Conservation (phyloP, 2,888 invertebrate species). For the Athalia rosae region DNA sequence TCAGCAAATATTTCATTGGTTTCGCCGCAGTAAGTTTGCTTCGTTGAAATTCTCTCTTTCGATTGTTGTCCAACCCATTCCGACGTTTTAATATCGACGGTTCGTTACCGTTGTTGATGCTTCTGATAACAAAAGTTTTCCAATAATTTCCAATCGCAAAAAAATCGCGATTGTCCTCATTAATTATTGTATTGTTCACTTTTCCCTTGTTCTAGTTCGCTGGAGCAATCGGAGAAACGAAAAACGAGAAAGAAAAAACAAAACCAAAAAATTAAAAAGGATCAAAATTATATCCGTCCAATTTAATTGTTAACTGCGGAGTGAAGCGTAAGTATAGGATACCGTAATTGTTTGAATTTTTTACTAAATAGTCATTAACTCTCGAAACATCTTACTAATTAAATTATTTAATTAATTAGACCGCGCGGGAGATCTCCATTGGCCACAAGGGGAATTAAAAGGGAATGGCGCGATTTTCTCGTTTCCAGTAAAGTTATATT, state of each 20-base stretch:
- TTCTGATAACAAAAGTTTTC: too few species aligned
- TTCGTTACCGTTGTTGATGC: too few species aligned
- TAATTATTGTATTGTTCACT: background rate
- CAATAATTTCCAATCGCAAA: too few species aligned
- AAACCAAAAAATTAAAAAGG: background rate
- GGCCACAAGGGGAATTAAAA: slow-evolving; percentile 37
- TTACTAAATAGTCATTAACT: slow-evolving; percentile 12
- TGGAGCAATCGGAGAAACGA: too few species aligned
- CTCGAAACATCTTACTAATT: slow-evolving; percentile 25
- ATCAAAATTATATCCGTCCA: background rate
- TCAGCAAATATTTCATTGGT: slow-evolving; percentile 27
- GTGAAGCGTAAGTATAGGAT: background rate
- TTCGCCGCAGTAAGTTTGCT: background rate
- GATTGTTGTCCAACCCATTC: background rate
- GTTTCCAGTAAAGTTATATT: background rate
- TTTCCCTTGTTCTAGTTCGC: background rate
- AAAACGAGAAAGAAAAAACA: too few species aligned
- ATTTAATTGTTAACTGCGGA: slow-evolving; percentile 11
- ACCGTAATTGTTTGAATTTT: slow-evolving; percentile 16
- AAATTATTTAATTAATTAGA: slow-evolving; percentile 35
- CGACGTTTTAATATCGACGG: background rate
- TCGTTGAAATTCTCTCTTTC: background rate
- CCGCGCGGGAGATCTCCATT: slow-evolving; percentile 18
- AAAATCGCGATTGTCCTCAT: too few species aligned
- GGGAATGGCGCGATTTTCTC: slow-evolving; percentile 18